A percentile compares a stretch with the other conserved stretches of the same genome.
Evolutionary conservation across 35 echinoderm and acorn worm genomes (phyloP).

Genomic region (Hemicentrotus pulcherrimus): DNA sequence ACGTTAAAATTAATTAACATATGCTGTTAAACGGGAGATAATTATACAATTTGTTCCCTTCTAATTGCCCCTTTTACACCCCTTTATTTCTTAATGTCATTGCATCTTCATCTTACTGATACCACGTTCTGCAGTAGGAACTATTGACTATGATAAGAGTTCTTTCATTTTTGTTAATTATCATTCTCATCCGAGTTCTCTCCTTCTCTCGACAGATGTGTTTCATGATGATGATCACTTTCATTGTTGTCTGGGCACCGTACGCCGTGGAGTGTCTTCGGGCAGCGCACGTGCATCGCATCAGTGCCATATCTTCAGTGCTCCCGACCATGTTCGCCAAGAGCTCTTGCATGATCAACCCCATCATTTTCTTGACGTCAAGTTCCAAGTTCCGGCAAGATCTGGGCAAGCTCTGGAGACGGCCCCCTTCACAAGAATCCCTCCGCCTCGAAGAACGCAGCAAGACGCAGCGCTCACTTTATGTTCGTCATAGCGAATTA

Average conservation of each 20-base stretch:
- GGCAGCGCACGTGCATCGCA: neutral
- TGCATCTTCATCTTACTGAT: too few relatives aligned
- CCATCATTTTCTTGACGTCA: constrained; percentile 61
- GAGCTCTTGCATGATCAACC: constrained; percentile 82
- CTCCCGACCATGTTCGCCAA: constrained; percentile 82
- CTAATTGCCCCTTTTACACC: too few relatives aligned
- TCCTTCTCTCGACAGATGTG: constrained; percentile 47
- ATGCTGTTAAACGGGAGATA: too few relatives aligned
- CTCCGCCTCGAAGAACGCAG: neutral
- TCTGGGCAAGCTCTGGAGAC: constrained; percentile 51
- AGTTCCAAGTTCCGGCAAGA: constrained; percentile 71
- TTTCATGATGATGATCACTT: constrained; percentile 53
- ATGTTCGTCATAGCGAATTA: constrained; percentile 26
- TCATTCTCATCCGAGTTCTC: too few relatives aligned
- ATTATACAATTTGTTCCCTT: too few relatives aligned
- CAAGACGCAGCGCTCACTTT: constrained; percentile 22
- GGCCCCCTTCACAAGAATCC: neutral
- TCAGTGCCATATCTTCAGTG: constrained; percentile 38
- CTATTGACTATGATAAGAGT: too few relatives aligned
- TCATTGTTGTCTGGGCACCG: constrained; percentile 63
- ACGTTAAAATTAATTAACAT: too few relatives aligned
- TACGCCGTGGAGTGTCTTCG: constrained; percentile 53
- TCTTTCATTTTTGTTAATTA: too few relatives aligned
- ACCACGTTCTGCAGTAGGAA: too few relatives aligned
- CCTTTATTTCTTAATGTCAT: too few relatives aligned